A percentile compares a stretch with the other conserved stretches of the same genome.
Evolutionary conservation across 2,797 vertebrate genomes (phyloP).

Genomic region (Triplophysa yarkandensis): DNA sequence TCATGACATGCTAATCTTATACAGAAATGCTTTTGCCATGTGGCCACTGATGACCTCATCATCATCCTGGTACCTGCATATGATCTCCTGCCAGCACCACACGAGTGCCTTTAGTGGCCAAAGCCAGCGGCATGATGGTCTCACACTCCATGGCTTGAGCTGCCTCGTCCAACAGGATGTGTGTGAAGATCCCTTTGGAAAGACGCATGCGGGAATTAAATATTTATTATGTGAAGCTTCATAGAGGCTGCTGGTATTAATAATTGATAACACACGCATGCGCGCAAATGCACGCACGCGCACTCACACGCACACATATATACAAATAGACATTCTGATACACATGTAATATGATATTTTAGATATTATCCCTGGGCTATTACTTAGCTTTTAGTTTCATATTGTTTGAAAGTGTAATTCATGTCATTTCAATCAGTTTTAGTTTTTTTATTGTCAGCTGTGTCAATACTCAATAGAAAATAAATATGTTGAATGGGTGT

Average conservation of each 20-base stretch:
- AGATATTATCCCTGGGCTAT: too few relatives aligned
- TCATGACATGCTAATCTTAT: neutral
- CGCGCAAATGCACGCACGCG: neutral
- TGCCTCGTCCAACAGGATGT: slow-evolving; percentile 97
- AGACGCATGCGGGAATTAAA: slow-evolving; percentile 43
- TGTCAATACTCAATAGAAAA: too few relatives aligned
- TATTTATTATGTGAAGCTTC: slow-evolving; percentile 49
- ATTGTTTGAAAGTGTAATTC: neutral
- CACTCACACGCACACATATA: neutral
- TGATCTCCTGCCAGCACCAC: slow-evolving; percentile 98
- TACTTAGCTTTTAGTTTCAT: too few relatives aligned
- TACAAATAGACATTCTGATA: neutral
- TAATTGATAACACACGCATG: slow-evolving; percentile 36
- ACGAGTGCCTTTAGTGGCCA: slow-evolving; percentile 90
- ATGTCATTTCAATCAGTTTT: too few relatives aligned
- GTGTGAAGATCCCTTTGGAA: slow-evolving; percentile 89
- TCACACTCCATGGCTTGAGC: slow-evolving; percentile 99
- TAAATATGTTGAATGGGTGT: too few relatives aligned
- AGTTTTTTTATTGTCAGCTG: too few relatives aligned
- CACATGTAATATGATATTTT: too few relatives aligned
- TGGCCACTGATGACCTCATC: neutral
- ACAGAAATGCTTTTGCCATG: neutral
- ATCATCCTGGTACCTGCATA: slow-evolving; percentile 87
- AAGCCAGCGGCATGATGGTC: slow-evolving; percentile 98
- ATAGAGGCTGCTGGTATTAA: slow-evolving; percentile 33